These are phyloP conservation scores for Camelus dromedarius DNA, from an alignment of 2,113 vertebrate species.

Conservation along the genomic window DNA sequence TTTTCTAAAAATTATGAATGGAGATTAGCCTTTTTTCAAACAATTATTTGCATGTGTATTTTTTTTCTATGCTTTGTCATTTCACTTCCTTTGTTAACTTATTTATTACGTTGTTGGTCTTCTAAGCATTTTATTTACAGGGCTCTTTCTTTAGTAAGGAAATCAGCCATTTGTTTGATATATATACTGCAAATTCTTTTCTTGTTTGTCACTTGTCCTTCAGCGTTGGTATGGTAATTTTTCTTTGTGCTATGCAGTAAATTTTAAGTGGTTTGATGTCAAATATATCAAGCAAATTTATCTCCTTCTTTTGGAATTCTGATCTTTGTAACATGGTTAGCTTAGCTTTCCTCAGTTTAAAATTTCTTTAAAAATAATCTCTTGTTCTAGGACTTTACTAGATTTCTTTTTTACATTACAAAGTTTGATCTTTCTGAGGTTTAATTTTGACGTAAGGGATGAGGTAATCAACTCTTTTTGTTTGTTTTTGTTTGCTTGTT, in stretches of 20 bases:
- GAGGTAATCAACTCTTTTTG: neutral
- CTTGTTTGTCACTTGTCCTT: neutral
- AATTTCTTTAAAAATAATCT: constrained; percentile 22
- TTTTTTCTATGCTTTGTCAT: neutral
- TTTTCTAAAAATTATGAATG: neutral
- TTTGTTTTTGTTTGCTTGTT: neutral
- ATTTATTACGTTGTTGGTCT: neutral
- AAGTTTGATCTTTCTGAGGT: neutral
- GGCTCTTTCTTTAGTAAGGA: neutral
- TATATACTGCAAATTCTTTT: neutral
- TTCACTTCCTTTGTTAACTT: constrained; percentile 13
- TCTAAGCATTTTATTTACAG: constrained; percentile 20
- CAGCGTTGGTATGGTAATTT: neutral
- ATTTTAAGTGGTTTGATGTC: neutral
- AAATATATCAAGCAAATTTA: neutral
- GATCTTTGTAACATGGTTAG: neutral
- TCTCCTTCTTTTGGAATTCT: constrained; percentile 43
- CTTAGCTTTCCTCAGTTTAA: constrained; percentile 27
- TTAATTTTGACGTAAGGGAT: constrained; percentile 49
- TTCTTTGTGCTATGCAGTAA: neutral
- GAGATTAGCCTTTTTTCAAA: neutral
- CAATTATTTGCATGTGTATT: neutral
- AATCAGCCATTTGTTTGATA: neutral
- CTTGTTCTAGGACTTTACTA: neutral
- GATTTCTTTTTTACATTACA: constrained; percentile 49